Conservation (phyloP, 2,113 vertebrate genomes). For the Sprattus sprattus region DNA sequence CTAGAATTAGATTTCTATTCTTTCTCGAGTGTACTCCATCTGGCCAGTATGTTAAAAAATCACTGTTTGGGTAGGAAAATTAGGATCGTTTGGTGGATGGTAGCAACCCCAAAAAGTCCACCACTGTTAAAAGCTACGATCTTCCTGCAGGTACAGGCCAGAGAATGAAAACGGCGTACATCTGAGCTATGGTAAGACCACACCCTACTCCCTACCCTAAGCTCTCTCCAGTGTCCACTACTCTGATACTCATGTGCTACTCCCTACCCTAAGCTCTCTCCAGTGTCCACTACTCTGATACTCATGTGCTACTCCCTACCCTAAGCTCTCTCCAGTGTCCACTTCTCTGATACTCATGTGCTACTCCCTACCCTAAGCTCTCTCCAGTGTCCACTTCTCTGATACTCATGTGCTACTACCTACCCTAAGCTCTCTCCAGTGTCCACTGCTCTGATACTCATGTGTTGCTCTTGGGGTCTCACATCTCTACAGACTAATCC, state of each 20-base stretch:
- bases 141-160: constrained; percentile 99
- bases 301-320: constrained; percentile 5
- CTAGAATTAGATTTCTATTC: background rate
- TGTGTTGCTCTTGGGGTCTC: constrained; percentile 42
- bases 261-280: no score
- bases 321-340: constrained; percentile 53
- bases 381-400: constrained; percentile 47
- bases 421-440: constrained; percentile 56
- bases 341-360: constrained; percentile 4
- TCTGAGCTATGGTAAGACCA: constrained; percentile 98
- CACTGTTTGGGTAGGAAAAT: background rate
- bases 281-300: constrained; percentile 43
- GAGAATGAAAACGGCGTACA: constrained; percentile 99
- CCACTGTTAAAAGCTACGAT: constrained; percentile 82
- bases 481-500: constrained; percentile 73
- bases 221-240: constrained; percentile 50
- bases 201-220: constrained; percentile 64
- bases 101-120: constrained; percentile 22
- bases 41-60: background rate
- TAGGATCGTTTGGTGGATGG: background rate
- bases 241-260: background rate
- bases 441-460: constrained; percentile 21
- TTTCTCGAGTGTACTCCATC: background rate
- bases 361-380: no score
- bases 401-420: constrained; percentile 1